These are phyloP conservation scores for Tragelaphus oryx DNA, from an alignment of 2,797 vertebrate genomes.

Conservation along the genomic window DNA sequence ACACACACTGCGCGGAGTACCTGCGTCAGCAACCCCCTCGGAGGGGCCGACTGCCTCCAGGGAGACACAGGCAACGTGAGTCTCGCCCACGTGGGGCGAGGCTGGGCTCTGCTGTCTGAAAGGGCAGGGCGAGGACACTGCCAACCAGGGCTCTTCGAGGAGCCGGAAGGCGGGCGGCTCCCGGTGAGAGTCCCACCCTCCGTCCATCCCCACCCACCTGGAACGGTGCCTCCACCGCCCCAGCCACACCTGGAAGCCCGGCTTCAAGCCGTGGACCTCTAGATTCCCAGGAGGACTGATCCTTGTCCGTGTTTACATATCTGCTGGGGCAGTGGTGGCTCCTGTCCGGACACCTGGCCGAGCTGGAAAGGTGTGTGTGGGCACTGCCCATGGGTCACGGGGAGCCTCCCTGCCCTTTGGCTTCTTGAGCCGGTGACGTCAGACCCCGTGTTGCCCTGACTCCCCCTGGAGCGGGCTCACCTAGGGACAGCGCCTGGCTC, in stretches of 20 bases:
- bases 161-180: background rate
- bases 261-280: background rate
- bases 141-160: background rate
- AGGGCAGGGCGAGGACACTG: background rate
- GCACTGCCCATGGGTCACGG: rapidly evolving
- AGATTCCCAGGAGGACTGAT: background rate
- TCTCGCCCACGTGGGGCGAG: background rate
- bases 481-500: background rate
- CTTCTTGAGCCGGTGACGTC: background rate
- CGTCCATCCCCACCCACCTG: rapidly evolving
- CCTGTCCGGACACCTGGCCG: background rate
- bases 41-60: background rate
- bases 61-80: background rate
- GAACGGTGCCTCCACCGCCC: background rate
- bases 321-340: background rate
- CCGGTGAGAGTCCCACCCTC: background rate
- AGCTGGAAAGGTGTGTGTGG: background rate
- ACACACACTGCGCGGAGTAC: background rate
- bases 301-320: slow-evolving; percentile 51
- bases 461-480: background rate
- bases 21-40: background rate
- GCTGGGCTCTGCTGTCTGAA: background rate
- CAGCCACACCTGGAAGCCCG: background rate
- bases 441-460: background rate
- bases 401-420: background rate